Percentiles rank a stretch among this genome's conserved stretches.
Evolutionary conservation across 2,113 vertebrate species (phyloP).

Genomic region (Lamprologus callipterus): DNA sequence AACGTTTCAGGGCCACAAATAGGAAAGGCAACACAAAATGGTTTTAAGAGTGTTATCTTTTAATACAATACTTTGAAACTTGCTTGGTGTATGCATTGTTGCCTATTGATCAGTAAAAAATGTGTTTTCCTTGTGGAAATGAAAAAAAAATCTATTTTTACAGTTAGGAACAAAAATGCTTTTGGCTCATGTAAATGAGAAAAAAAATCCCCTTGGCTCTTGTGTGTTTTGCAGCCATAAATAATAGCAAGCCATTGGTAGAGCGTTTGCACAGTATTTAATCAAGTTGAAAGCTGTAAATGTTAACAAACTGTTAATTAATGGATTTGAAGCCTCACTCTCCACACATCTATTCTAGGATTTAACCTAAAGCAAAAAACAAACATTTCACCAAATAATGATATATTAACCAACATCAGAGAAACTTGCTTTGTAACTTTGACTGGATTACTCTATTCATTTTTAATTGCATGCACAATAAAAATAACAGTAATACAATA

Average conservation of each 20-base stretch:
- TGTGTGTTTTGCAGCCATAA: not conserved
- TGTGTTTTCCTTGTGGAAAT: not conserved
- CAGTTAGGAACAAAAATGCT: not conserved
- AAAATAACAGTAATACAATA: slow-evolving; percentile 20
- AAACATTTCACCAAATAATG: not conserved
- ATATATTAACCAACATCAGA: not conserved
- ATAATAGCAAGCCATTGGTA: not conserved
- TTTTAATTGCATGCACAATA: not conserved
- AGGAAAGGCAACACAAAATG: not conserved
- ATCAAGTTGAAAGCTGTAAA: not conserved
- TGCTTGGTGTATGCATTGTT: not conserved
- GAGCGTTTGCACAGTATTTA: not conserved
- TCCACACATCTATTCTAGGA: not conserved
- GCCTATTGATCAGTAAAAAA: not conserved
- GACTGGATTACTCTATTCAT: not conserved
- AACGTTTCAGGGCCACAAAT: not conserved
- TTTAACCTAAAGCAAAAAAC: not conserved
- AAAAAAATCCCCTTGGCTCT: not conserved
- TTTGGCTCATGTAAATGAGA: not conserved
- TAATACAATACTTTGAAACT: not conserved
- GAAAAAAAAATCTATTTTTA: not conserved
- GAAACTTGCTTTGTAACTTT: not conserved
- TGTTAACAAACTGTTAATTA: not conserved
- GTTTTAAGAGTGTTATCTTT: not conserved
- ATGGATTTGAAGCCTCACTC: not conserved